Percentiles rank a stretch among this genome's conserved stretches.
These are phyloP conservation scores for Oreocharis arfaki DNA, from an alignment of 2,113 vertebrate genomes.

Conservation along the genomic window DNA sequence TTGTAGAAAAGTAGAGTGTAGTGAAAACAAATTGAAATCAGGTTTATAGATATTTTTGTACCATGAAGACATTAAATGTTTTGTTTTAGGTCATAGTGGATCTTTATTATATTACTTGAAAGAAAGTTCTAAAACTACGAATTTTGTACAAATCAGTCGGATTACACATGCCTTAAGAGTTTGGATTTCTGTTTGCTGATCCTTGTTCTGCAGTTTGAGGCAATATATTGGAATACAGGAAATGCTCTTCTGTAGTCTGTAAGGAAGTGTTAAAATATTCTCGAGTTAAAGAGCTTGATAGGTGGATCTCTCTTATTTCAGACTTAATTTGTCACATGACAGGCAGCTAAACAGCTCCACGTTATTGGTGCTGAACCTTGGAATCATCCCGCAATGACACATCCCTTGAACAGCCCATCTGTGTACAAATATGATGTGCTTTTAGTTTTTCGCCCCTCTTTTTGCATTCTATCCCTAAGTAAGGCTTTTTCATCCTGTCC, in stretches of 20 bases:
- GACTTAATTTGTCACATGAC: neutral
- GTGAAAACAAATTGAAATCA: slow-evolving; percentile 53
- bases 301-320: neutral
- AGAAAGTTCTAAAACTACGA: neutral
- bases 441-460: neutral
- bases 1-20: slow-evolving; percentile 47
- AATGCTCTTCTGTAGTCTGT: neutral
- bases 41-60: slow-evolving; percentile 43
- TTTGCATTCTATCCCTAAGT: neutral
- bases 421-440: neutral
- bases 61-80: neutral
- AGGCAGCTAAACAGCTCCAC: neutral
- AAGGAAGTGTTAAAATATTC: neutral
- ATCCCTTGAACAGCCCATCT: neutral
- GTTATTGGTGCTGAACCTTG: neutral
- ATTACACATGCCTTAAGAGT: neutral
- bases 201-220: neutral
- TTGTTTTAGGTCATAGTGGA: neutral
- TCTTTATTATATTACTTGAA: neutral
- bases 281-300: neutral
- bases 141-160: neutral
- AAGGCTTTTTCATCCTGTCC: neutral
- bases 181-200: neutral
- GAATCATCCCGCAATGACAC: neutral
- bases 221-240: neutral